Evolutionary conservation across 2,888 invertebrate species (phyloP), one percentile per base, ranked within the genome.

Genomic region (Drosophila robusta): DNA sequence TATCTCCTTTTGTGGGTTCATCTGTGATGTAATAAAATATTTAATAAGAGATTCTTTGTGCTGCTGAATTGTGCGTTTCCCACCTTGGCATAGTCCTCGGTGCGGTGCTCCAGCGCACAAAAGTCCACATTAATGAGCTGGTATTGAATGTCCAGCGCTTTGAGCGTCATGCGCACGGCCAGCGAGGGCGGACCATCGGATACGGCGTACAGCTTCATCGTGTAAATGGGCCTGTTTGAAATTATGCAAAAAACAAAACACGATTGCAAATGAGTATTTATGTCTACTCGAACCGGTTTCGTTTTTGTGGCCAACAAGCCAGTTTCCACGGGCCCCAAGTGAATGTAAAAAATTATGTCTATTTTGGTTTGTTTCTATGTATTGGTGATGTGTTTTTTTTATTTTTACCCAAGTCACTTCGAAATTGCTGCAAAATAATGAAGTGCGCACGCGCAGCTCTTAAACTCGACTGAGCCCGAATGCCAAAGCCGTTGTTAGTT

Each of bases 161-260:
- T 94, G 11, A 96, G 91, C 2, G 94, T 94, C 93, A 95, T 95
- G 38, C 95, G 93, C 51, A 96, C 96, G 5, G 96, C 95, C 64
- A 96, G 90, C 6, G 96, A 96, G 51, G 96, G 96, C 2, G 96
- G 96, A 1, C 96, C 96, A 92, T 96, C 96, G 4, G 95, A 95
- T 54, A 96, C 95, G 47, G 94, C 93, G 87, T 96, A 96, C 44
- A 96, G 90, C 89, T 95, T 96, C 90, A 96, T 92, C 32, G 86
- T 80, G 54, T 79, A 86, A 63, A 86, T 83, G 55, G 84, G 79
- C 72, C 91, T 91, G 63, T 51, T 44, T 14, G 11, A 11, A 55
- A 62, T 12, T 29, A 36, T 22, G 12, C 22, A 63, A 9, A 44
- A 41, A 46, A 7, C 11, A 1, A 58, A 38, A 29, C 1, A 12